Base-by-base conservation (phyloP, 2,888 invertebrate species). In the Atrina japonica region DNA sequence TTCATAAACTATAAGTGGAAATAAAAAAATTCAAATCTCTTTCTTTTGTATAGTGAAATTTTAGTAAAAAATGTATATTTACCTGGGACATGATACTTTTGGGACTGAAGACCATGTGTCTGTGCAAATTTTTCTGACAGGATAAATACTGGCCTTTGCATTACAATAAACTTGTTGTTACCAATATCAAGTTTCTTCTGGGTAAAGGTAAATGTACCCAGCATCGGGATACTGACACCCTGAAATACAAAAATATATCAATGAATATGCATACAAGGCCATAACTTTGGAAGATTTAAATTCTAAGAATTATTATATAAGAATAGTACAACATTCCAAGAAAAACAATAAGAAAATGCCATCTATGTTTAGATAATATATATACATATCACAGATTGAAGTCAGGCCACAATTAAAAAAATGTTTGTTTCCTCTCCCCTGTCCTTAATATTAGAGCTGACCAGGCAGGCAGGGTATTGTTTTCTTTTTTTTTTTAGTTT, bases 131-230 rank as follows among this genome's bases (percentile, higher is more conserved):
- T 89, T 72, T 91, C 91, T 14, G 89, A 87, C 41, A 90, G 76
- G 49, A 86, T 81, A 75, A 91, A 91, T n/a, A 91, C 87, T 45
- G 91, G 91, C 53, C 91, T 77, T 73, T 90, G 90, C 40, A 90
- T 86, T 40, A 89, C 77, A 27, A 88, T 76, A 77, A 84, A 90
- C 74, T 88, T 90, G 75, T 88, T 90, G 70, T 89, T 88, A 40
- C 90, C 90, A n/a, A 90, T 83, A 71, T 91, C 91, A 43, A 89
- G 70, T 63, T 88, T 88, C 75, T 88, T 88, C 76, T 91, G 90
- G 27, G 83, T 82, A 72, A 90, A 89, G 45, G 88, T 87, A 73
- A 90, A 91, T 23, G 88, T 89, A 21, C 90, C 91, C 29, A 91
- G 80, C 6, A 84, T 83, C 47, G 84, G 86, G 55, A 91, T 86